Conservation (phyloP, 2,797 vertebrate species). For the Iguana delicatissima region DNA sequence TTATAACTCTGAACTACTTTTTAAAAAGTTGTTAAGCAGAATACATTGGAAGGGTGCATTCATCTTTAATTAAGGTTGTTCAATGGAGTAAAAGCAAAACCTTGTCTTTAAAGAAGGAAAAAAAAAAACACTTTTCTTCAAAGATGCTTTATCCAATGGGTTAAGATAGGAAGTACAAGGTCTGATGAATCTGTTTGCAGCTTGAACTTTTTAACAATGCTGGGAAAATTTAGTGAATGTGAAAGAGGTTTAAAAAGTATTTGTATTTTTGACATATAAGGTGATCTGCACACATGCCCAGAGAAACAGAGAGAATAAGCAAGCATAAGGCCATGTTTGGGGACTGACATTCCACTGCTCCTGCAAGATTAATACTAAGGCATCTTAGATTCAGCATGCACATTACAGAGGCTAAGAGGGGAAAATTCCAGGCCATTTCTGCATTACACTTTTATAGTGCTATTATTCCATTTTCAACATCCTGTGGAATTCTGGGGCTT, state of each 20-base stretch:
- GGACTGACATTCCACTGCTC: background rate
- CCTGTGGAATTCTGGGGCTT: no score
- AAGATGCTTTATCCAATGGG: background rate
- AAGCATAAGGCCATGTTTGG: no score
- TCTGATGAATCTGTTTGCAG: no score
- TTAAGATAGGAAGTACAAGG: background rate
- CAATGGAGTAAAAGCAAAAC: slow-evolving; percentile 36
- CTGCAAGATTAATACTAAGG: background rate
- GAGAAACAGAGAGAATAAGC: no score
- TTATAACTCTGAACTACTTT: slow-evolving; percentile 19
- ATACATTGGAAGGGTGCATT: slow-evolving; percentile 24
- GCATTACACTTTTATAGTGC: no score
- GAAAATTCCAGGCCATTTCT: no score
- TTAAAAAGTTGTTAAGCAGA: slow-evolving; percentile 16
- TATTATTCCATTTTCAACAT: no score
- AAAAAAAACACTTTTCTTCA: background rate
- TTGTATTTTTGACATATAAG: background rate
- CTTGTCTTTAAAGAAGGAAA: background rate
- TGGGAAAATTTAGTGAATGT: background rate
- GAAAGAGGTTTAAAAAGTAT: background rate
- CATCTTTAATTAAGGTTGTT: slow-evolving; percentile 33
- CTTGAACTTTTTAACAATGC: background rate
- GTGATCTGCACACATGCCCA: background rate
- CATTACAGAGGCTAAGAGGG: background rate
- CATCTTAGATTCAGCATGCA: background rate